These are phyloP conservation scores for Typhlomys cinereus DNA, from an alignment of 2,113 vertebrate genomes.

Conservation along the genomic window DNA sequence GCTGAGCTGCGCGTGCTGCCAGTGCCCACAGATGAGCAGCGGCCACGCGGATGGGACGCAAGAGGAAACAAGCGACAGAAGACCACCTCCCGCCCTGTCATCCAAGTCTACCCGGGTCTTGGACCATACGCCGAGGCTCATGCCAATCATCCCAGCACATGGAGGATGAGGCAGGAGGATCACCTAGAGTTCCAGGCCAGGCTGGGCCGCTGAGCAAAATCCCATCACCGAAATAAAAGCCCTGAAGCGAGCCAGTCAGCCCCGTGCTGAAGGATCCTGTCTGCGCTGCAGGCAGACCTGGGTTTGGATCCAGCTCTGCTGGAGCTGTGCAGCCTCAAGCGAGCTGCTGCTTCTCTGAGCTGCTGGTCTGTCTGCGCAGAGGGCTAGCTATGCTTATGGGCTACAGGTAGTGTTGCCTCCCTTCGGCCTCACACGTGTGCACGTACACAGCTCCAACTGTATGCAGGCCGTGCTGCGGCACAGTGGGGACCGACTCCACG, in stretches of 20 bases:
- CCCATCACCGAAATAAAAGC: not conserved
- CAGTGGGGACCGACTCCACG: too few relatives aligned
- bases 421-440: not conserved
- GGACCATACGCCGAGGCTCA: too few relatives aligned
- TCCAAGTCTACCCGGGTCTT: too few relatives aligned
- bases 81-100: too few relatives aligned
- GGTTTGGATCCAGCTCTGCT: not conserved
- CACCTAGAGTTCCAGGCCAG: not conserved
- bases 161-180: not conserved
- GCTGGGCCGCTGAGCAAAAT: not conserved
- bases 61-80: too few relatives aligned
- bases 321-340: not conserved
- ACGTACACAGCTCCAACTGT: rapidly evolving
- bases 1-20: too few relatives aligned
- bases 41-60: too few relatives aligned
- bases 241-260: not conserved
- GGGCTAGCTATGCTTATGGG: not conserved
- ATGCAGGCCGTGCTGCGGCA: rapidly evolving
- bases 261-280: not conserved
- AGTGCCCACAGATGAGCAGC: too few relatives aligned
- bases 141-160: not conserved
- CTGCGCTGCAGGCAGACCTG: not conserved
- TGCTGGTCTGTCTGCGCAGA: not conserved
- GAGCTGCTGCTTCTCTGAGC: not conserved
- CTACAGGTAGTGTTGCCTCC: rapidly evolving